Percentiles rank a stretch among this genome's conserved stretches.
phyloP scores from a whole-genome alignment of 2,113 vertebrate species.

The Microcebus griseorufus region DNA sequence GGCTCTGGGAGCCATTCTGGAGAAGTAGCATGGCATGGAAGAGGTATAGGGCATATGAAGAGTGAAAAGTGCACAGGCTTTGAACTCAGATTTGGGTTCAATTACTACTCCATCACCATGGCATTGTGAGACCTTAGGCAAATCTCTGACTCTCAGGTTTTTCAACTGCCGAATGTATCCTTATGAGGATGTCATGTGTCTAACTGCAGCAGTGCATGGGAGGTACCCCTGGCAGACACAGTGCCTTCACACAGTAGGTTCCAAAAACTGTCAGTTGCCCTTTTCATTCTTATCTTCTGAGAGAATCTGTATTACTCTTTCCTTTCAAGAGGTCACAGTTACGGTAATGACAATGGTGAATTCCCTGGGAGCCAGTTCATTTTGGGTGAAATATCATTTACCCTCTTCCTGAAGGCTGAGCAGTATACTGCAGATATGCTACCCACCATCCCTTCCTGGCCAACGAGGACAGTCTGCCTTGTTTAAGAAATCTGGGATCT shows the following conservation, averaged over 20 bases:
- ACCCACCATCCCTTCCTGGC: neutral
- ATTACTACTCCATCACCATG: neutral
- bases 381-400: neutral
- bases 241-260: neutral
- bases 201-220: neutral
- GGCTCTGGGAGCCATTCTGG: neutral
- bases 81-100: neutral
- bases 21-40: neutral
- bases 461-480: neutral
- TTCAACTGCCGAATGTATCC: neutral
- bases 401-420: neutral
- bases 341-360: neutral
- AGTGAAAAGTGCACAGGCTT: neutral
- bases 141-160: slow-evolving; percentile 1
- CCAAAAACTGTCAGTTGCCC: neutral
- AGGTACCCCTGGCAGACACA: neutral
- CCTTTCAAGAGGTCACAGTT: neutral
- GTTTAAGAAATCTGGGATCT: neutral
- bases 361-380: neutral
- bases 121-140: neutral
- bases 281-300: slow-evolving; percentile 37
- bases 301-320: neutral
- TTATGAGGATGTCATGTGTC: neutral
- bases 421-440: neutral
- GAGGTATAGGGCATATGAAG: neutral